Evolutionary conservation across 2,888 invertebrate genomes (phyloP).

Genomic region (Lycocerus yunnanus): DNA sequence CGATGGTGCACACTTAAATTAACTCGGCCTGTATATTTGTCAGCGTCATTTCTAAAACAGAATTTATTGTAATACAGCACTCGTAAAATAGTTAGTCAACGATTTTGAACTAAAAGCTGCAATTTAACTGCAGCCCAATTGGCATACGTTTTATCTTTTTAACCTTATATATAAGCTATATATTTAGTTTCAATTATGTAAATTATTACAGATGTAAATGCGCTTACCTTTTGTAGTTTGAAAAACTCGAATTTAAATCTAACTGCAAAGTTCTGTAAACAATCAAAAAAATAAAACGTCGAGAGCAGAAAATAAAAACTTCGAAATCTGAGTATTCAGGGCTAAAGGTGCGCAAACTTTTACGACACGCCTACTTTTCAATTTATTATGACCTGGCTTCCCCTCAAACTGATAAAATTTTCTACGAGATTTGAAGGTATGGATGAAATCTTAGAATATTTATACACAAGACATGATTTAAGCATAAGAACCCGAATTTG

Average conservation of each 20-base stretch:
- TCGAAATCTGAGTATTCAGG: neutral
- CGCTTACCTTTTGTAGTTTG: neutral
- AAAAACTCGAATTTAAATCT: neutral
- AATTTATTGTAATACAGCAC: neutral
- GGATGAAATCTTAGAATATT: neutral
- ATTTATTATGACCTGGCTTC: neutral
- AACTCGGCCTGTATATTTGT: neutral
- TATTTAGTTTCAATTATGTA: too few species aligned
- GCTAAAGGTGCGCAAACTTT: neutral
- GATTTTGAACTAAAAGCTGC: neutral
- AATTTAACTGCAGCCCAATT: neutral
- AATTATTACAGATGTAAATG: too few species aligned
- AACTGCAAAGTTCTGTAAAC: neutral
- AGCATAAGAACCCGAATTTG: too few species aligned
- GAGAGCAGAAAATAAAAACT: neutral
- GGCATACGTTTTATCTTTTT: too few species aligned
- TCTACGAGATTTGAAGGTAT: neutral
- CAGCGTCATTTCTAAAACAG: neutral
- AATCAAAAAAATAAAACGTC: neutral
- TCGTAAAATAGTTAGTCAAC: neutral
- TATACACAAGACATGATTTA: too few species aligned
- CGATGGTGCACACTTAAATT: neutral
- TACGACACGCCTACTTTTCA: neutral
- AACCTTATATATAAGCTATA: too few species aligned
- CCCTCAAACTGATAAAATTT: neutral